Evolutionary conservation across 2,797 vertebrate genomes (phyloP).

Genomic region (Arnoldichthys spilopterus): DNA sequence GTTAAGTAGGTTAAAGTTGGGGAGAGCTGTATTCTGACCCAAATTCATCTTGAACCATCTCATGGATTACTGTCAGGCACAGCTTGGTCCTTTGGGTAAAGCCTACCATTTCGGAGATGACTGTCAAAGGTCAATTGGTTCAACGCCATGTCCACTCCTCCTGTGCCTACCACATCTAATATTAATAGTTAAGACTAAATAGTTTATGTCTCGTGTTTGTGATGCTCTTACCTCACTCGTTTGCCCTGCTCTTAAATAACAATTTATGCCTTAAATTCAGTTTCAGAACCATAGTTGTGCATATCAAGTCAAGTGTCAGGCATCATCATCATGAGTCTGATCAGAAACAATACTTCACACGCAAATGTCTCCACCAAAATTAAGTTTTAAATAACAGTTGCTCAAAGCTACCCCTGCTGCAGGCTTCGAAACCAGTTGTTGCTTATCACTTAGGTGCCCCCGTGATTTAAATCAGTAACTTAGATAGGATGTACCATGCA

Average conservation of each 20-base stretch:
- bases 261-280: neutral
- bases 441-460: conserved; percentile 5
- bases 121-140: conserved; percentile 31
- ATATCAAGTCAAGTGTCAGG: conserved; percentile 2
- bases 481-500: neutral
- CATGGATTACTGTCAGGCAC: conserved; percentile 8
- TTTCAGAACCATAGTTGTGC: neutral
- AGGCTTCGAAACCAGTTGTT: neutral
- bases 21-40: conserved; percentile 4
- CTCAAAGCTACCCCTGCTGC: neutral
- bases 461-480: conserved; percentile 23
- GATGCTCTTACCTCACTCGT: neutral
- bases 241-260: neutral
- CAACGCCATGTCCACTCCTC: conserved; percentile 24
- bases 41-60: conserved; percentile 29
- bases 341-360: neutral
- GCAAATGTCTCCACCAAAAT: conserved; percentile 19
- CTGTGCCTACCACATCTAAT: neutral
- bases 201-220: neutral
- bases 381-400: neutral
- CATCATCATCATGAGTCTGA: neutral
- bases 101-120: conserved; percentile 17
- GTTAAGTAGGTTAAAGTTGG: conserved; percentile 1
- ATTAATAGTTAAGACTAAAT: too few species aligned
- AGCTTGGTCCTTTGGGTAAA: conserved; percentile 16